Evolutionary conservation across 2,797 vertebrate species (phyloP), one percentile per base, ranked within the genome.

Genomic region (Pelochelys cantorii): DNA sequence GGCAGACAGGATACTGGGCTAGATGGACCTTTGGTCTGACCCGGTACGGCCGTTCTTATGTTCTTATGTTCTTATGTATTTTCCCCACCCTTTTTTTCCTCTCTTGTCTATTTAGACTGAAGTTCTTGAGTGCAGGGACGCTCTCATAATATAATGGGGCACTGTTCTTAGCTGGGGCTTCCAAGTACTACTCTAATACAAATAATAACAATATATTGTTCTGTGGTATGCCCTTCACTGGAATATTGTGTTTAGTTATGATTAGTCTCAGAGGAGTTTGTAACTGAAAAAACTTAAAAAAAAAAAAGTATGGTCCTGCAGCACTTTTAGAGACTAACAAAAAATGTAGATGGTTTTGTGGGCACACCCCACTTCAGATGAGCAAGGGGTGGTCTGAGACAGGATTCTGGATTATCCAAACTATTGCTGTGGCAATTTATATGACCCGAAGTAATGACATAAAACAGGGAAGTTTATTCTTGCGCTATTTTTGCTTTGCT

Each of bases 401-500:
- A 86, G 42, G 87, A 23, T 79, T 83, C 25, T 13, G 55, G 29
- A 18, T 11, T 74, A 5, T 15, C 14, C 7, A 8, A 53, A 59
- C 74, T 90, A 87, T 13, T 8, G 83, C 20, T 71, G 60, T 62
- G 9, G 7, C 85, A 88, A 79, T 79, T 52, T 27, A 18, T 85
- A 42, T 71, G 15, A 57, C 90, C 68, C 88, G 84, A 68, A n/a
- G 31, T 20, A 34, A 62, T 92, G 31, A 79, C 57, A 25, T 8
- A 29, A 54, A 42, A 87, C 68, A 29, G 2, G 2, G 4, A 91
- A 87, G 18, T 90, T 75, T 95, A 71, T 90, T 96, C 95, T 88
- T 86, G 20, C 87, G 27, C 42, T 55, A 3, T 77, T 88, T 81
- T 81, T 93, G 27, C 86, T 56, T 95, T 94, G 93, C 59, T 93